phyloP scores from a whole-genome alignment of 2,797 vertebrate genomes.

The Enoplosus armatus region DNA sequence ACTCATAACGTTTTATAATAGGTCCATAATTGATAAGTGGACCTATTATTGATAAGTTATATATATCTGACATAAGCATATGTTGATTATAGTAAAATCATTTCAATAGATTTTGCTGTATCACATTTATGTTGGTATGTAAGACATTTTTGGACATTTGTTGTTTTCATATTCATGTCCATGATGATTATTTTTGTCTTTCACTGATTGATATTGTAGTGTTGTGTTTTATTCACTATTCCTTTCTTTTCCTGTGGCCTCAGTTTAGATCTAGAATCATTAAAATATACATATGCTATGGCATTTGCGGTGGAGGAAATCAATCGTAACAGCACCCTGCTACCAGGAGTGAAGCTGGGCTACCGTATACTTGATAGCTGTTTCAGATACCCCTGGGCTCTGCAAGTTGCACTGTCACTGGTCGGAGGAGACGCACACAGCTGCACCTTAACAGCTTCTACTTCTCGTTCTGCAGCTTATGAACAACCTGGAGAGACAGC shows the following conservation, averaged over 20 bases:
- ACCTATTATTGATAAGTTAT: no score
- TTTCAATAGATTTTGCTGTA: no score
- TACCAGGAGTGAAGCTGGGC: slow-evolving; percentile 71
- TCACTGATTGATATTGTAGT: not conserved
- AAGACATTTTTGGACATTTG: not conserved
- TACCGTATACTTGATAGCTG: slow-evolving; percentile 71
- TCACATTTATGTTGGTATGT: not conserved
- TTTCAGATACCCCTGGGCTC: slow-evolving; percentile 60
- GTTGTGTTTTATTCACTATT: not conserved
- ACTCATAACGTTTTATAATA: not conserved
- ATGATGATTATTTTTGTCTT: not conserved
- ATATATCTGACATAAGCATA: no score
- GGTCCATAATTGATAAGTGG: not conserved
- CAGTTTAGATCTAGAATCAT: slow-evolving; percentile 79
- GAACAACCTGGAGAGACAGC: not conserved
- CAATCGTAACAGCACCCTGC: slow-evolving; percentile 62
- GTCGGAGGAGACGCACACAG: slow-evolving; percentile 52
- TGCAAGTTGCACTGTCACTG: slow-evolving; percentile 60
- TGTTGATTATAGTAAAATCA: no score
- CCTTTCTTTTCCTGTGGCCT: slow-evolving; percentile 34
- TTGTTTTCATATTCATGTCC: no score
- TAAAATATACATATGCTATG: slow-evolving; percentile 75
- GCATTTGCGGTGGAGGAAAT: slow-evolving; percentile 81
- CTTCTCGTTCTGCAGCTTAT: not conserved
- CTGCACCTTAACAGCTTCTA: slow-evolving; percentile 43